Evolutionary conservation across 2,113 vertebrate genomes (phyloP).

Genomic region (Pachycephala philippinensis): DNA sequence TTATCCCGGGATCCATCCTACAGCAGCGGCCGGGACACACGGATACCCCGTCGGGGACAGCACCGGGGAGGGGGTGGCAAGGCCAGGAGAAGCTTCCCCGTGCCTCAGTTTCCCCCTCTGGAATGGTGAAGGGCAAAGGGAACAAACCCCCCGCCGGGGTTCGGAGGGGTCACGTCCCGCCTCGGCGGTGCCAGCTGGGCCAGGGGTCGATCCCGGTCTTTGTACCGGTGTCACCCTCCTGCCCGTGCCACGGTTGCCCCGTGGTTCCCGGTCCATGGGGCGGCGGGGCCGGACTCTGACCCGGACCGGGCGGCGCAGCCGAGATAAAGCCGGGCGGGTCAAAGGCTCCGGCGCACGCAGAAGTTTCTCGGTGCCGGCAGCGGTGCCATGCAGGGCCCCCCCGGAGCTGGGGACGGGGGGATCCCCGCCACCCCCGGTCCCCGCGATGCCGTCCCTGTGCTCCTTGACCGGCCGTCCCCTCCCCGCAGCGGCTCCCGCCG

Average conservation of each 20-base stretch:
- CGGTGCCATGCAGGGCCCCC: fast-evolving
- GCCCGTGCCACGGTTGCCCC: neutral
- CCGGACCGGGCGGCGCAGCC: neutral
- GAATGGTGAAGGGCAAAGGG: neutral
- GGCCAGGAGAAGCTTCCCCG: neutral
- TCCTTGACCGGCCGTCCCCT: neutral
- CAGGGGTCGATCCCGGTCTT: fast-evolving
- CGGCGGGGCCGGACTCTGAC: slow-evolving; percentile 6
- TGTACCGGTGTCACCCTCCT: fast-evolving
- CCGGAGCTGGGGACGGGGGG: fast-evolving
- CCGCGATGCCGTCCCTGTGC: fast-evolving
- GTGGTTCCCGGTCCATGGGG: fast-evolving
- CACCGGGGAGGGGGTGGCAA: neutral
- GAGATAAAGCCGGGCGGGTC: neutral
- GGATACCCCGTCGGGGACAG: neutral
- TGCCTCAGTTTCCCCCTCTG: neutral
- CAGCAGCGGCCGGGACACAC: fast-evolving
- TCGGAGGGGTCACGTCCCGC: fast-evolving
- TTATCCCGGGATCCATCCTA: fast-evolving
- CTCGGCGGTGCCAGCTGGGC: fast-evolving
- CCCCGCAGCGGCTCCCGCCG: neutral
- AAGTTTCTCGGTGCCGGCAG: neutral
- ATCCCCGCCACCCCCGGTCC: fast-evolving
- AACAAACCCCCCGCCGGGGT: fast-evolving
- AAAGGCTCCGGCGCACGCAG: neutral